phyloP scores from a whole-genome alignment of 2,113 vertebrate species.

The Perca flavescens region DNA sequence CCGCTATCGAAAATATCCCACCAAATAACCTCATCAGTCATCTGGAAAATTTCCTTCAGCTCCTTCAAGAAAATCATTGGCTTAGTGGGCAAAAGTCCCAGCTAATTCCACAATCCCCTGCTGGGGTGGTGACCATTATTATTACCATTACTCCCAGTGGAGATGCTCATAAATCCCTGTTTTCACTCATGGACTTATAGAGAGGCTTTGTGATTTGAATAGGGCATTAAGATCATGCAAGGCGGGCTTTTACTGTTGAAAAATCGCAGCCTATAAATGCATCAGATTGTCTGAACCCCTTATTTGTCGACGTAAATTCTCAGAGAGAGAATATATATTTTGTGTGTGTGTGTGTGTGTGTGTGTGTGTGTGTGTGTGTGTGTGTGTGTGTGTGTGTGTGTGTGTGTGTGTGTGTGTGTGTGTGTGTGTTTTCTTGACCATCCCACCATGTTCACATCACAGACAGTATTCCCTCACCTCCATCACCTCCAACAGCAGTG shows the following conservation, averaged over 20 bases:
- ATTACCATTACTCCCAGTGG: slow-evolving; percentile 8
- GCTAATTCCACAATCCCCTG: slow-evolving; percentile 26
- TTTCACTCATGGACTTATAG: slow-evolving; percentile 12
- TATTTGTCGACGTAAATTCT: not conserved
- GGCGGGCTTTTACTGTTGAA: slow-evolving; percentile 7
- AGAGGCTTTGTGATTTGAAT: slow-evolving; percentile 17
- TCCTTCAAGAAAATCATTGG: slow-evolving; percentile 29
- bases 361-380: slow-evolving; percentile 2
- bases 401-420: slow-evolving; percentile 8
- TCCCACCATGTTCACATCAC: slow-evolving; percentile 8
- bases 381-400: not conserved
- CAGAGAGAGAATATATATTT: not conserved
- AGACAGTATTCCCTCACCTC: slow-evolving; percentile 38
- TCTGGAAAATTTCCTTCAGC: slow-evolving; percentile 4
- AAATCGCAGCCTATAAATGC: not conserved
- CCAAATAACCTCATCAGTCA: slow-evolving; percentile 52
- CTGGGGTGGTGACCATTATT: slow-evolving; percentile 13
- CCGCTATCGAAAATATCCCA: not conserved
- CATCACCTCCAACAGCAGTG: slow-evolving; percentile 43
- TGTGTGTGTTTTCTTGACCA: slow-evolving; percentile 22
- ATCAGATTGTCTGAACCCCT: not conserved
- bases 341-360: not conserved
- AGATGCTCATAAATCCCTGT: slow-evolving; percentile 30
- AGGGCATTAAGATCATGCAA: not conserved
- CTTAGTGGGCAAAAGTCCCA: slow-evolving; percentile 34